phyloP scores from a whole-genome alignment of 2,888 invertebrate genomes.

The Synergus itoensis region DNA sequence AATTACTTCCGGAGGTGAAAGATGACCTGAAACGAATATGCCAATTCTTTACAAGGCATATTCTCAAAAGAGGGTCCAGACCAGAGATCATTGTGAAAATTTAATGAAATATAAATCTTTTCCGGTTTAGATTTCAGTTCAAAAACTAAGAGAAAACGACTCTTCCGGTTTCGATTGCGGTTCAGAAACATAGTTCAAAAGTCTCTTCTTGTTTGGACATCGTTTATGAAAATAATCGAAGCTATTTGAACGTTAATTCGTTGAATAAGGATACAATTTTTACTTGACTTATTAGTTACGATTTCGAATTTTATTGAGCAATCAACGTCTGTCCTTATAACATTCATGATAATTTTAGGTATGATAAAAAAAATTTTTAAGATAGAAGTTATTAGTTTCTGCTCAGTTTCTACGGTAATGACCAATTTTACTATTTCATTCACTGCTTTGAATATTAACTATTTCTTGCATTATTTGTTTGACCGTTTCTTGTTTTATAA shows the following conservation, averaged over 20 bases:
- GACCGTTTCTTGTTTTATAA: neutral
- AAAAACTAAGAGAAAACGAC: neutral
- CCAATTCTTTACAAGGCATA: conserved; percentile 37
- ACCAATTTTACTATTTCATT: neutral
- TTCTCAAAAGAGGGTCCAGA: neutral
- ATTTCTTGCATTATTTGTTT: neutral
- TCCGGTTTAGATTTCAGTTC: neutral
- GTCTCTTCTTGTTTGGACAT: too few species aligned
- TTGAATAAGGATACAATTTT: neutral
- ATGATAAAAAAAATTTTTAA: neutral
- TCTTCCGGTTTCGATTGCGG: too few species aligned
- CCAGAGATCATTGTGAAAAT: conserved; percentile 17
- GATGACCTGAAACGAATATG: conserved; percentile 59
- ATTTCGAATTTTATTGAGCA: neutral
- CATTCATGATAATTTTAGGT: neutral
- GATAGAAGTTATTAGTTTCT: neutral
- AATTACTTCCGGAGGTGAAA: conserved; percentile 49
- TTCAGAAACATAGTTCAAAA: too few species aligned
- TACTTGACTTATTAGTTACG: neutral
- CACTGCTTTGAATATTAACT: neutral
- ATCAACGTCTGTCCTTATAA: neutral
- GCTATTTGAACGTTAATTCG: neutral
- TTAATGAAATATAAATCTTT: neutral
- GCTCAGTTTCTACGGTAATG: neutral
- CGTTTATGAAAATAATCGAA: too few species aligned